Evolutionary conservation across 2,113 vertebrate genomes (phyloP), one percentile per base, ranked within the genome.

Genomic region (Emydocephalus ijimae): DNA sequence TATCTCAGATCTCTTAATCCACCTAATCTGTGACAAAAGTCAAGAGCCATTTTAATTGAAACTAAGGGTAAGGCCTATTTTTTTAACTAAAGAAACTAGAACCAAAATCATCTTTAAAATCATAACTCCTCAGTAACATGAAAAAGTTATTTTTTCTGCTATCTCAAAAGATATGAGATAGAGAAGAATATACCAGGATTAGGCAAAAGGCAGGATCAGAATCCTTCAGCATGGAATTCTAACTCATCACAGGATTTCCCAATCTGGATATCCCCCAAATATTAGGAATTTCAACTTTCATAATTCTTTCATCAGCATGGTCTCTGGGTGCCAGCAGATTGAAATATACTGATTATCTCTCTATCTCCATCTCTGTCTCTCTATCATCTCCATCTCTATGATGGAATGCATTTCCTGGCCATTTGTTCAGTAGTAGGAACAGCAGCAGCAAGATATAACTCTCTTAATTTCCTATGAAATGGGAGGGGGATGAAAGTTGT

Each of bases 21-120:
- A n/a, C 14, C 24, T 56, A 86, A 89, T 91, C 64, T 85, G 54
- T 61, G 34, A 52, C 69, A 85, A 91, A 91, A 91, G 93, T 91
- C 55, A 39, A 85, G 87, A 88, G 64, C 69, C 55, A 88, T 52
- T 43, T 93, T 59, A 69, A 90, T 43, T 89, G 64, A 34, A 64
- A 86, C 21, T 55, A 34, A 52, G 10, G 69, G 69, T n/a, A 91
- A 91, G 87, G 69, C 43, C 93, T 89, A 2, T 85, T 45, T 69
- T 61, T 45, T 69, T 8, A 10, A 20, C 24, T n/a, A 74, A 4
- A 5, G 43, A 52, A 45, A 61, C 56, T 52, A 91, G 14, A 43
- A 23, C 64, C 57, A 23, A 52, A 26, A 15, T 43, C 57, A 87
- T 87, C 39, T 85, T 52, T 64, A 85, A 74, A 87, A 39, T 52